phyloP scores from a whole-genome alignment of 2,797 vertebrate species.

The Cossypha polioptera region DNA sequence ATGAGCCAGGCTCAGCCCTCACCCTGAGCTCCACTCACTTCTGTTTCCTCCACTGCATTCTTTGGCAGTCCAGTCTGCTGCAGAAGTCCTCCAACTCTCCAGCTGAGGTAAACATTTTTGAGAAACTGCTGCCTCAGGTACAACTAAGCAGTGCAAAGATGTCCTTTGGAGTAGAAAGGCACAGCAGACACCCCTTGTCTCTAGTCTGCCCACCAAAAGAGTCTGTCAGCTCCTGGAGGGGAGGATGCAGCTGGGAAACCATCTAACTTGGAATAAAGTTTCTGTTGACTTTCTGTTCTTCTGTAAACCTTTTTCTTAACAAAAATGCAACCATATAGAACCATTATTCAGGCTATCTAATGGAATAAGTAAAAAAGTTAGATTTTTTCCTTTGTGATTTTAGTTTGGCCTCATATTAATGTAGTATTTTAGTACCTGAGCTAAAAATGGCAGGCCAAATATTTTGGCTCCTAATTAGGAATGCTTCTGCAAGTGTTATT shows the following conservation, averaged over 20 bases:
- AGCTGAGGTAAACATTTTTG: neutral
- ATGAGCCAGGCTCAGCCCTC: neutral
- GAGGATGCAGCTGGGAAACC: neutral
- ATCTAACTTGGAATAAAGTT: neutral
- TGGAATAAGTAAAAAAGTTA: neutral
- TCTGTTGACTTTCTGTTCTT: too few species aligned
- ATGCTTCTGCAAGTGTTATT: neutral
- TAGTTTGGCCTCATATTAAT: neutral
- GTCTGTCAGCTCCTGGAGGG: neutral
- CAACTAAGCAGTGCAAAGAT: neutral
- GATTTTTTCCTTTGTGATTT: neutral
- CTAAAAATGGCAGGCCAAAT: neutral
- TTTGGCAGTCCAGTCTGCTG: neutral
- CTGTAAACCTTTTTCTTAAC: neutral
- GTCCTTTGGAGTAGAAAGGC: neutral
- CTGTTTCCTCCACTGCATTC: neutral
- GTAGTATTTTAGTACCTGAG: neutral
- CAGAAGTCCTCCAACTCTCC: neutral
- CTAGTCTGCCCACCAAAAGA: neutral
- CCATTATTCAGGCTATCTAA: neutral
- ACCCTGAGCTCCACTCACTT: neutral
- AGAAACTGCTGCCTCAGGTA: neutral
- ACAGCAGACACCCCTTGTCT: neutral
- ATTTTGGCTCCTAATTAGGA: neutral
- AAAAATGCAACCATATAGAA: neutral